phyloP scores from a whole-genome alignment of 2,797 vertebrate species.

The Parauchenoglanis ngamensis region DNA sequence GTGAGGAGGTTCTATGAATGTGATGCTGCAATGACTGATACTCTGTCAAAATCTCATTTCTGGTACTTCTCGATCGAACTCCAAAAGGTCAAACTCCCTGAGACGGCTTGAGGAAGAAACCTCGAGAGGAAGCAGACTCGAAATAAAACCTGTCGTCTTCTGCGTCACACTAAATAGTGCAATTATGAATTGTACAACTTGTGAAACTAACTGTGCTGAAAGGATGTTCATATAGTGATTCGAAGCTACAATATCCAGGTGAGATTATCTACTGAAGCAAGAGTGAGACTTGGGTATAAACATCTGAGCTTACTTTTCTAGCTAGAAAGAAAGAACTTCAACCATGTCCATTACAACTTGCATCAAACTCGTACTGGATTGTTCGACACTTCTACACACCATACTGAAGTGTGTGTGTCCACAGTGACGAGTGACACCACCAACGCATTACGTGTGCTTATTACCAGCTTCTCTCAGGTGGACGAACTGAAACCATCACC shows the following conservation, averaged over 20 bases:
- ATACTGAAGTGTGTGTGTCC: constrained; percentile 25
- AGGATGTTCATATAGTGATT: neutral
- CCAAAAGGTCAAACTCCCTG: neutral
- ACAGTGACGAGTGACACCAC: constrained; percentile 29
- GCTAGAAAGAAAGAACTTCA: neutral
- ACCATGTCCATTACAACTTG: neutral
- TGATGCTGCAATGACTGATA: neutral
- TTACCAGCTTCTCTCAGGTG: constrained; percentile 63
- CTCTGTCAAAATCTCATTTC: neutral
- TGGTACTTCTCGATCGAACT: neutral
- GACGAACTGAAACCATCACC: constrained; percentile 58
- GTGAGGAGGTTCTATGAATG: no score
- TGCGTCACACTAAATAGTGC: neutral
- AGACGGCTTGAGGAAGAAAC: neutral
- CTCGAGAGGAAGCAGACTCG: neutral
- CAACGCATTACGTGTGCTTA: constrained; percentile 44
- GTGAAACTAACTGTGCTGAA: neutral
- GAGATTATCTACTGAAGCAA: neutral
- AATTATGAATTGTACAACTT: neutral
- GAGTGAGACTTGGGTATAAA: neutral
- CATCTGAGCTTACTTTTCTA: neutral
- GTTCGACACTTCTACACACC: neutral
- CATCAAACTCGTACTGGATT: neutral
- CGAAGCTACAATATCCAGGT: neutral
- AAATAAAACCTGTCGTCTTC: neutral